Base-by-base conservation (phyloP, 2,113 vertebrate genomes). In the Brachionichthys hirsutus region DNA sequence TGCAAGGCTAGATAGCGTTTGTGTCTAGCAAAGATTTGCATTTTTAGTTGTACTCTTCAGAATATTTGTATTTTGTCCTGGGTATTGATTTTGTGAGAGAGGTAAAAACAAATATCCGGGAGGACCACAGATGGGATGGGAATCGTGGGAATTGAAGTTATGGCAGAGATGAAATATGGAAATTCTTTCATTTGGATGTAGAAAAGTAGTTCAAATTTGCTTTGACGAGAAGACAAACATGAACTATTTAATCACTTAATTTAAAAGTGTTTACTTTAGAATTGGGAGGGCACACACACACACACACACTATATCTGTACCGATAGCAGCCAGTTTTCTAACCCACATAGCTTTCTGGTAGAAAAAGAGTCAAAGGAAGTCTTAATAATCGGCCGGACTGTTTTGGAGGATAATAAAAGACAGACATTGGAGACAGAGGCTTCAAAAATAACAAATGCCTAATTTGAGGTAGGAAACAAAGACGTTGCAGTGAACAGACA, bases 401-500 rank as follows among this genome's bases (percentile, higher is more conserved):
- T 62, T 53, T 76, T 20, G 16, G 24, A 30, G 24, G 22, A 46
- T 20, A 47, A 55, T 57, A 38, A 3, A 14, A 54, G 61, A 63
- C 65, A 61, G 53, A 40, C 12, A 24, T 24, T 51, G 14, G 38
- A 51, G 36, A 66, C 55, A 67, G 34, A 43, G 5, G 7, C 46
- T 45, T 16, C 18, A 49, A 52, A 70, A 62, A 43, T 67, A 73
- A 50, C n/a, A 62, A 45, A 15, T 22, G 3, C 20, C 20, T 50
- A 72, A 81, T 68, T 70, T 58, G 76, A 68, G 16, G 41, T 62
- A 42, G 46, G 14, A 40, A 55, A 61, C 38, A 40, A 52, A 69
- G 6, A 42, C 72, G 56, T 80, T 83, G 58, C 48, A 43, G 71
- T 74, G 81, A 85, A 70, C 65, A 36, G 55, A 30, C 66, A 71